These are phyloP conservation scores for Zygothrica quintamaculata DNA, from an alignment of 2,888 invertebrate species.

Conservation along the genomic window DNA sequence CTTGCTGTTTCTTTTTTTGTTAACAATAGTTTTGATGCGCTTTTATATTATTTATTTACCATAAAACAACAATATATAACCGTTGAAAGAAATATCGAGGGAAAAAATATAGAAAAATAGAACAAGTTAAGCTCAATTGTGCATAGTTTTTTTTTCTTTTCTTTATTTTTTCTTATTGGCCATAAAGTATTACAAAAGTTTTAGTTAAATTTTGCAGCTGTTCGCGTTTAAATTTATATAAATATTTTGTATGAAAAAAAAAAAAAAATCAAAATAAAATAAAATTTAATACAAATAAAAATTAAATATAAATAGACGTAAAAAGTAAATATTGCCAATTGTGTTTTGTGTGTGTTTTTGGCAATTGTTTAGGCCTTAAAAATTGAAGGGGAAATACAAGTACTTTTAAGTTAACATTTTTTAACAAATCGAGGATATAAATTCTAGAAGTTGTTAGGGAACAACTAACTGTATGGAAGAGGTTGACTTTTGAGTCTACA, in stretches of 20 bases:
- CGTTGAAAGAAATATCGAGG: conserved; percentile 10
- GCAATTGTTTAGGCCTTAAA: conserved; percentile 37
- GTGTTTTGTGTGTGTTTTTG: conserved; percentile 26
- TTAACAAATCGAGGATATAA: too few relatives aligned
- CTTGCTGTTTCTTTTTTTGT: too few relatives aligned
- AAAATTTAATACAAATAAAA: not conserved
- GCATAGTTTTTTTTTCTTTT: conserved; percentile 29
- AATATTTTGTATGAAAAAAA: conserved; percentile 6
- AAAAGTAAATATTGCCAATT: conserved; percentile 9
- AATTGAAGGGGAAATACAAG: conserved; percentile 9
- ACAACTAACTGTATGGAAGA: too few relatives aligned
- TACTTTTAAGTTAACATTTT: too few relatives aligned
- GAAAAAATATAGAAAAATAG: too few relatives aligned
- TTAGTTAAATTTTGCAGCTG: conserved; percentile 47
- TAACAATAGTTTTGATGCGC: conserved; percentile 67
- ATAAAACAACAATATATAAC: conserved; percentile 25
- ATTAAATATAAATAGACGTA: too few relatives aligned
- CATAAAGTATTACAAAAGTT: conserved; percentile 40
- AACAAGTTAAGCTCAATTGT: conserved; percentile 22
- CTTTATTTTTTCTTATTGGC: too few relatives aligned
- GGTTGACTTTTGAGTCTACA: too few relatives aligned
- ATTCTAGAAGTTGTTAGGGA: too few relatives aligned
- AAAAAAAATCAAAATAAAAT: conserved; percentile 8
- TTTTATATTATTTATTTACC: conserved; percentile 62
- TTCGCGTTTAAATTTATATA: conserved; percentile 12